Base-by-base conservation (phyloP, 2,113 vertebrate genomes). In the Gallinago paraguaiae region DNA sequence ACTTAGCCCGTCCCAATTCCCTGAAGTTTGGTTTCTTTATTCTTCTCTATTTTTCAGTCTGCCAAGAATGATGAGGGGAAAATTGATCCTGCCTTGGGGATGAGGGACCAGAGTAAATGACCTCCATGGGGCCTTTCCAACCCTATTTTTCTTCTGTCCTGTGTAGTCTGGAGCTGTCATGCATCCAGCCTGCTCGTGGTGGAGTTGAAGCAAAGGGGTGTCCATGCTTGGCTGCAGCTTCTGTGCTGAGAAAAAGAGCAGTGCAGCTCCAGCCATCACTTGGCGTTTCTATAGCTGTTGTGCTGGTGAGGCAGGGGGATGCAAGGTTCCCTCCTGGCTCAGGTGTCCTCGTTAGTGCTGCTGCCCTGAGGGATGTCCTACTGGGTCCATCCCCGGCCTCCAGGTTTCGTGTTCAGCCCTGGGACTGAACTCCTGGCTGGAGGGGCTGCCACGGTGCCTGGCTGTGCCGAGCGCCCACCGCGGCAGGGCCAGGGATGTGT, bases 401-500 rank as follows among this genome's bases (percentile, higher is more conserved):
- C 28, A 56, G 50, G 35, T 18, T 80, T 41, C 37, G 57, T 51
- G 16, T 19, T 33, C 39, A 51, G 45, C 27, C 39, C 50, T 48
- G 41, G 75, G 59, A 8, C 46, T 22, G 20, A 48, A 11, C 46
- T 67, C 56, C 15, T 4, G 4, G 51, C 23, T 50, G 46, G 39
- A 84, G 37, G 4, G 10, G 11, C 33, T 77, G 64, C n/a, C 4
- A 0, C 25, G 64, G 35, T 57, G 51, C 27, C 41, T 22, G 25
- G 3, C 17, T 69, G 48, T 10, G 3, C 63, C 0, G 0, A 60
- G n/a, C 1, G 2, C 33, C 41, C 48, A 70, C 74, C 0, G 1
- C 50, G 39, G 17, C 25, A 27, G 50, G 39, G 39, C 45, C 30
- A 41, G 81, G 67, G 28, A 31, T 12, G 0, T 3, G 0, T 3